These are phyloP conservation scores for Leucoma salicis DNA, from an alignment of 2,888 invertebrate genomes.

Conservation along the genomic window DNA sequence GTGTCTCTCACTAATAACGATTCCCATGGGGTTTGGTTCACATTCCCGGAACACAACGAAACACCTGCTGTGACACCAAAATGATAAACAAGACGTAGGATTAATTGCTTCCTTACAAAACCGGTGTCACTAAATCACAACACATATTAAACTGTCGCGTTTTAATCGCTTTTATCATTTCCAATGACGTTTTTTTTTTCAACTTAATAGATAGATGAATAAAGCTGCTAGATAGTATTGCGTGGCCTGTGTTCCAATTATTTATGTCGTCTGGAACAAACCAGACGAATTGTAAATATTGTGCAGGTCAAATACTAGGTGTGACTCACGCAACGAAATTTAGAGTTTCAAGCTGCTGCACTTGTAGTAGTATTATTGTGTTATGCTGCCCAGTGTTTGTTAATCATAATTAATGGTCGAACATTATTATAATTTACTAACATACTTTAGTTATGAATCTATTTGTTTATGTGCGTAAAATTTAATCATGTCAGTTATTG, in stretches of 20 bases:
- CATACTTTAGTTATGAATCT: conserved; percentile 20
- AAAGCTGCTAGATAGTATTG: conserved; percentile 59
- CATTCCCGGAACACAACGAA: conserved; percentile 56
- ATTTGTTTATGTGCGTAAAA: conserved; percentile 11
- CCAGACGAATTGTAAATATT: conserved; percentile 28
- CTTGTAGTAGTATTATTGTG: conserved; percentile 28
- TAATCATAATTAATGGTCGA: conserved; percentile 29
- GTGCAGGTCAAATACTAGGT: conserved; percentile 18
- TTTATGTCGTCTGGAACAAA: conserved; percentile 45
- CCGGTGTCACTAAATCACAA: conserved; percentile 61
- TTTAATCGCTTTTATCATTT: conserved; percentile 58
- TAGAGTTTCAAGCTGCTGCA: conserved; percentile 26
- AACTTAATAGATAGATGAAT: conserved; percentile 40
- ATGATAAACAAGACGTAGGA: conserved; percentile 73
- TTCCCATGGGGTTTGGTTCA: conserved; percentile 2
- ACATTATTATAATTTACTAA: conserved; percentile 29
- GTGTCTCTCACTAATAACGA: conserved; percentile 13
- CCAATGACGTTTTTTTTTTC: conserved; percentile 39
- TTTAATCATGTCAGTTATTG: conserved; percentile 6
- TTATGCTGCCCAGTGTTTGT: conserved; percentile 19
- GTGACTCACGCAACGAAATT: conserved; percentile 34
- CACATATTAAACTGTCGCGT: conserved; percentile 60
- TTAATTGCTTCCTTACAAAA: conserved; percentile 75
- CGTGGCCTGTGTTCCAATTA: conserved; percentile 50
- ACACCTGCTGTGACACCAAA: conserved; percentile 72